Conservation (phyloP, 2,888 invertebrate genomes). For the Anarsia innoxiella region DNA sequence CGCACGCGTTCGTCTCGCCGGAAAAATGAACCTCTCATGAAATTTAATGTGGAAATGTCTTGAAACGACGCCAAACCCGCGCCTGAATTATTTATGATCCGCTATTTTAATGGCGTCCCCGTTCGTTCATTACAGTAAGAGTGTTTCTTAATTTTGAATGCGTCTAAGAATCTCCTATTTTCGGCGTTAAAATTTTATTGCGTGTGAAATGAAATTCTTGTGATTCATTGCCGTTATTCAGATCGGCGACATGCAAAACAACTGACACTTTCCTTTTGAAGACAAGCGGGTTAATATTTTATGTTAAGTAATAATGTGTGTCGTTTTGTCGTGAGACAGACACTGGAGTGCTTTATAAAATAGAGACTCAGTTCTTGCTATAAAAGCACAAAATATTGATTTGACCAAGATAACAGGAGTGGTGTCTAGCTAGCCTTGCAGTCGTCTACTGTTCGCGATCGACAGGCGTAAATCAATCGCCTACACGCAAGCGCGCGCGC, state of each 20-base stretch:
- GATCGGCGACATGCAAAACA: background rate
- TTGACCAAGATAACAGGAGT: conserved; percentile 6
- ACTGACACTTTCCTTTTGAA: conserved; percentile 1
- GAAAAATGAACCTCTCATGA: conserved; percentile 73
- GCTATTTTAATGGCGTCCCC: conserved; percentile 69
- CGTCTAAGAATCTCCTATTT: conserved; percentile 41
- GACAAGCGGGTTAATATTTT: background rate
- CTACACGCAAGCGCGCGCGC: conserved; percentile 38
- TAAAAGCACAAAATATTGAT: conserved; percentile 7
- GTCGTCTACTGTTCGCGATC: conserved; percentile 29
- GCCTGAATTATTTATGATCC: conserved; percentile 70
- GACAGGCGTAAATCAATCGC: conserved; percentile 52
- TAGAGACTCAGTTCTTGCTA: too few relatives aligned
- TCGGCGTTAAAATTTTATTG: conserved; percentile 24
- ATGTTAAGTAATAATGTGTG: too few relatives aligned
- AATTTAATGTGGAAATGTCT: conserved; percentile 73
- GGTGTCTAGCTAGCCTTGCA: conserved; percentile 9
- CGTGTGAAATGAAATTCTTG: conserved; percentile 16
- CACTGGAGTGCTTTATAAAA: too few relatives aligned
- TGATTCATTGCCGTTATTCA: conserved; percentile 11
- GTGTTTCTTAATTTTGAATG: conserved; percentile 66
- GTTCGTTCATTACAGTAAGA: conserved; percentile 64
- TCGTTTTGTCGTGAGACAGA: too few relatives aligned
- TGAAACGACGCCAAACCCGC: conserved; percentile 71
- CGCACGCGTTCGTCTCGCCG: conserved; percentile 38